Base-by-base conservation (phyloP, 2,113 vertebrate genomes). In the Panthera tigris region DNA sequence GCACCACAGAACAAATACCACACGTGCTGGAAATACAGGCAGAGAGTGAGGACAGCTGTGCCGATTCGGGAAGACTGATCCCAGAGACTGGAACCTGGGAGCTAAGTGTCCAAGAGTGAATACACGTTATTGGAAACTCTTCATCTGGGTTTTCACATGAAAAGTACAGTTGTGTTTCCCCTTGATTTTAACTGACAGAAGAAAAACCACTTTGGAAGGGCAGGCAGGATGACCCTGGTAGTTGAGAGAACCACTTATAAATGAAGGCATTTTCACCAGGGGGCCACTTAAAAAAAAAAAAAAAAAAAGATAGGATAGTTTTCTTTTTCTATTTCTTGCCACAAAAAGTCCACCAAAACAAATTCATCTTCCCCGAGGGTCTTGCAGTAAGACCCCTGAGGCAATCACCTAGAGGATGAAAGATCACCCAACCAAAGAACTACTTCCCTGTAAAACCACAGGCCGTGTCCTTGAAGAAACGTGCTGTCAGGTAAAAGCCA, bases 31-130 rank as follows among this genome's bases (percentile, higher is more conserved):
- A 83, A 68, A 55, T 83, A 73, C n/a, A 71, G 52, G 48, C 41
- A 39, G 65, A 85, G 33, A 76, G 9, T 9, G 48, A 23, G 41
- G 31, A 23, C 0, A 0, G 0, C 33, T 3, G 36, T 2, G 0
- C 3, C 0, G 16, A 23, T 11, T 4, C 4, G 33, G 14, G 23
- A 45, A 36, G 19, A 69, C 14, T 45, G 45, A 8, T 4, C 5
- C 23, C 48, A 16, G 61, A 78, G 29, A 83, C 4, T 3, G 18
- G 6, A 52, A 73, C 2, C 19, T 85, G 3, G n/a, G 52, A 90
- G 55, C 16, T 27, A 7, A 41, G 15, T 39, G 61, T 41, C 74
- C 79, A 61, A 66, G 41, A 52, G 6, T 31, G 33, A 69, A 33
- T 14, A 31, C 0, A 0, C 21, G 50, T 66, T 16, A 33, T 4